Conservation (phyloP, 2,797 vertebrate genomes). For the Paguma larvata region DNA sequence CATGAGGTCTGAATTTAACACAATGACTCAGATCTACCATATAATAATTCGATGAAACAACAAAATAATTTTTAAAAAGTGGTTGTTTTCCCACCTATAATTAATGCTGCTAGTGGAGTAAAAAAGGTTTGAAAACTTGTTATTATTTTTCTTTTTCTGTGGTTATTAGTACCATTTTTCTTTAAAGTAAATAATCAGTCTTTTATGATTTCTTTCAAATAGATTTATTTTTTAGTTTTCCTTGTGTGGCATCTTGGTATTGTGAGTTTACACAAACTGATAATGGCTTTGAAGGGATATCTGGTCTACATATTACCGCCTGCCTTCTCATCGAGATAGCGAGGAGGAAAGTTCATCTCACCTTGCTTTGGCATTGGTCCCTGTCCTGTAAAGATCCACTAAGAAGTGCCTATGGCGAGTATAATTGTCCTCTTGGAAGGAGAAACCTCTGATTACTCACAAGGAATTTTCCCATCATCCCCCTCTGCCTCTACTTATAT, state of each 20-base stretch:
- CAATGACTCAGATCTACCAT: background rate
- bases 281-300: background rate
- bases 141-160: background rate
- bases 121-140: background rate
- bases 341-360: background rate
- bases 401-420: background rate
- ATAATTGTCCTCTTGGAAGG: background rate
- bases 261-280: background rate
- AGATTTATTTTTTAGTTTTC: background rate
- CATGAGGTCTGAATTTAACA: background rate
- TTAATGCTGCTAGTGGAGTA: rapidly evolving
- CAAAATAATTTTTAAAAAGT: background rate
- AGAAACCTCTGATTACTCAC: background rate
- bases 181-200: background rate
- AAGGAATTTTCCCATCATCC: background rate
- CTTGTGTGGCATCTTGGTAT: background rate
- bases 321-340: background rate
- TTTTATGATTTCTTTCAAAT: slow-evolving; percentile 37
- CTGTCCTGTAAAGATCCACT: background rate
- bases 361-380: background rate
- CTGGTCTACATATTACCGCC: background rate
- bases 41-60: background rate
- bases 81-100: background rate
- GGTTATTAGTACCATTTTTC: background rate
- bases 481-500: background rate